These are phyloP conservation scores for Eonycteris spelaea DNA, from an alignment of 2,113 vertebrate genomes.

Conservation along the genomic window DNA sequence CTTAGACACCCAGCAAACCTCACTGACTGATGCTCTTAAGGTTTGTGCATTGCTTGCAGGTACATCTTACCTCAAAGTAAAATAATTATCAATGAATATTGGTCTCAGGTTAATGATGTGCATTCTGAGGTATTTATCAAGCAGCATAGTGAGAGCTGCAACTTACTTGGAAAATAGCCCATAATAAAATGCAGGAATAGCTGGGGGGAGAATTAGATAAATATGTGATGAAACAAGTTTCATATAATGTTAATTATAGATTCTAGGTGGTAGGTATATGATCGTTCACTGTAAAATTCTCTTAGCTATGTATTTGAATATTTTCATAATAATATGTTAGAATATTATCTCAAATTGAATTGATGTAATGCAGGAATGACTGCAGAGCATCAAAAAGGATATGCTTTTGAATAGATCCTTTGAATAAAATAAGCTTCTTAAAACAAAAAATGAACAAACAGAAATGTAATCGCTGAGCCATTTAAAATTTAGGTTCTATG, in stretches of 20 bases:
- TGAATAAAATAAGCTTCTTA: neutral
- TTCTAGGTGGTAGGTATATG: neutral
- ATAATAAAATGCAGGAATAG: neutral
- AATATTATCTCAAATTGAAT: neutral
- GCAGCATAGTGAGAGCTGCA: neutral
- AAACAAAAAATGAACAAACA: neutral
- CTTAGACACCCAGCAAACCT: neutral
- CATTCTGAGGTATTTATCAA: neutral
- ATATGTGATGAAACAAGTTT: neutral
- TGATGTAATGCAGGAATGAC: neutral
- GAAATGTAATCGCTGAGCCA: neutral
- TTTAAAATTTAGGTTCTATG: neutral
- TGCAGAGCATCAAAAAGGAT: neutral
- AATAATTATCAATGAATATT: neutral
- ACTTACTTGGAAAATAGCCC: neutral
- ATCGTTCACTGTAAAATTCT: neutral
- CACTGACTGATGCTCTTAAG: neutral
- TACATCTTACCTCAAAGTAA: neutral
- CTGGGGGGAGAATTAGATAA: neutral
- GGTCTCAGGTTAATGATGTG: neutral
- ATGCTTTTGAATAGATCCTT: neutral
- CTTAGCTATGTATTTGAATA: neutral
- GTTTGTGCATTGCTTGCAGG: neutral
- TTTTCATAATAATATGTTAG: neutral
- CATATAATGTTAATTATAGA: neutral